Conservation (phyloP, 2,888 invertebrate species). For the Stramonita haemastoma region DNA sequence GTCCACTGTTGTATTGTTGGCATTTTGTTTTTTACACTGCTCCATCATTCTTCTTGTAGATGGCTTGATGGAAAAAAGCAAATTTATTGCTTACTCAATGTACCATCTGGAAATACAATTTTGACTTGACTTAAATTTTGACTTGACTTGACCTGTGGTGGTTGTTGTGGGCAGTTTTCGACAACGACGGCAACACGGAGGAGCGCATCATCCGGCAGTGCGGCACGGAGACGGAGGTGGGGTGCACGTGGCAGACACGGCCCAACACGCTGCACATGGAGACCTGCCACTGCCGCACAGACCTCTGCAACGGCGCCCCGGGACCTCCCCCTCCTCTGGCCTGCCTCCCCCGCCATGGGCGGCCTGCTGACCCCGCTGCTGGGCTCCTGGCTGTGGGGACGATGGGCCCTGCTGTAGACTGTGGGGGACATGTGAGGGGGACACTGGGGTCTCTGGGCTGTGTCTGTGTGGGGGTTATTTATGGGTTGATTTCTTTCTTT, state of each 20-base stretch:
- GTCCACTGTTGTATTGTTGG: too few species aligned
- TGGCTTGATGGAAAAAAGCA: too few species aligned
- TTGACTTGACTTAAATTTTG: too few species aligned
- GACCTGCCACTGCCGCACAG: slow-evolving; percentile 30
- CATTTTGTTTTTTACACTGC: too few species aligned
- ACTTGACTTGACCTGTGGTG: too few species aligned
- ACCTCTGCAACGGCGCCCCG: slow-evolving; percentile 32
- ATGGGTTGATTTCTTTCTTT: too few species aligned
- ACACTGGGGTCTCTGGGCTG: too few species aligned
- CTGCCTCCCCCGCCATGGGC: background rate
- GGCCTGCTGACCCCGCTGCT: background rate
- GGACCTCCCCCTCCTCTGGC: background rate
- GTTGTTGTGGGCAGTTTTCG: slow-evolving; percentile 15
- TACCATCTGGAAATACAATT: too few species aligned
- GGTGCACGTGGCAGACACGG: background rate
- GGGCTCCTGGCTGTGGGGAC: background rate
- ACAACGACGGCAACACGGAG: background rate
- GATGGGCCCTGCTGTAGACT: background rate
- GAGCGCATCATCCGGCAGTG: slow-evolving; percentile 38
- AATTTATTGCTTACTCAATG: too few species aligned
- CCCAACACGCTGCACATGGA: slow-evolving; percentile 33
- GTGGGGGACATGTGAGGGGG: background rate
- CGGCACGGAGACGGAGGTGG: background rate
- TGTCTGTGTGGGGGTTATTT: too few species aligned
- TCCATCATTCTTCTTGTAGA: too few species aligned